Conservation (phyloP, 2,113 vertebrate species). For the Accipiter virgatus region DNA sequence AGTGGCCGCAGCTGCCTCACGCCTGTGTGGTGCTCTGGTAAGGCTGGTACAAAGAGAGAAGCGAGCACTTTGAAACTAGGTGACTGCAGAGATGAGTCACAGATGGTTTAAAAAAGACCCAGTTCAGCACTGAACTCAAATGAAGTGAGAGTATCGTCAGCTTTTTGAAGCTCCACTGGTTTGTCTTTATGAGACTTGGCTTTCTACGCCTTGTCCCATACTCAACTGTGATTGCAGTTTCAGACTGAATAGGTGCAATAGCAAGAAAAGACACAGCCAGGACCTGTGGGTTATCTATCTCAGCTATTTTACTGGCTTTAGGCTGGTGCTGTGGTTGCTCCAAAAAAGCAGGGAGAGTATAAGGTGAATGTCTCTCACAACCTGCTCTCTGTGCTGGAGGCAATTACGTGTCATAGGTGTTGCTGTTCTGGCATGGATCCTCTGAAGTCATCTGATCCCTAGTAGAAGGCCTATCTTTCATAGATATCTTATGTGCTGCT, state of each 20-base stretch:
- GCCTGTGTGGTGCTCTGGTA: not conserved
- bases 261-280: not conserved
- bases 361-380: not conserved
- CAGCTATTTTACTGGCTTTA: not conserved
- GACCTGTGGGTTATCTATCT: not conserved
- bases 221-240: not conserved
- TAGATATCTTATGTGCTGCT: not conserved
- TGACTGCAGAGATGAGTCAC: slow-evolving; percentile 1
- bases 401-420: not conserved
- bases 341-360: not conserved
- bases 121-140: not conserved
- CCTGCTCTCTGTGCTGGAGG: not conserved
- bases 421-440: not conserved
- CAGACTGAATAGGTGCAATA: not conserved
- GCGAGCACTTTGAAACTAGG: slow-evolving; percentile 13
- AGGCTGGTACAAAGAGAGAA: not conserved
- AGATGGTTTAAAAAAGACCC: not conserved
- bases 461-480: not conserved
- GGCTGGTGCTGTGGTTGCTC: not conserved
- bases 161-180: not conserved
- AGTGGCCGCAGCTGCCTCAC: not conserved
- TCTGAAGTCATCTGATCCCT: not conserved
- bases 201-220: not conserved
- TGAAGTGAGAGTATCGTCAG: not conserved
- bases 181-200: not conserved